A percentile compares a stretch with the other conserved stretches of the same genome.
phyloP scores from a whole-genome alignment of 2,113 vertebrate species.

The Electrona antarctica region DNA sequence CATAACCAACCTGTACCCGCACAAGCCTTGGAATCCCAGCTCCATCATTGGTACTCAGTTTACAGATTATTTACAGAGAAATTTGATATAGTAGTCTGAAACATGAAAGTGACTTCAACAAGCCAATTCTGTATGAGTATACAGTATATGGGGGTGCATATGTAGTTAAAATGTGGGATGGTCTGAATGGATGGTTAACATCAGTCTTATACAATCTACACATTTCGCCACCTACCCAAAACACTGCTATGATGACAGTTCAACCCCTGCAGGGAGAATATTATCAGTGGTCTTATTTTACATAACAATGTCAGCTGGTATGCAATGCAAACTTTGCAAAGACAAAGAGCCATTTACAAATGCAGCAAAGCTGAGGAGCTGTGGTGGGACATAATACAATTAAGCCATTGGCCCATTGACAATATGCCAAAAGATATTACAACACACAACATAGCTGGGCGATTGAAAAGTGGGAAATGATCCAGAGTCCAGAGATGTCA shows the following conservation, averaged over 20 bases:
- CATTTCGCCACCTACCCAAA: too few species aligned
- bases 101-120: slow-evolving; percentile 27
- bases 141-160: too few species aligned
- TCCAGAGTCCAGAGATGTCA: not conserved
- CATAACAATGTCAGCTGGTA: not conserved
- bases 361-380: not conserved
- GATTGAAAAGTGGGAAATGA: not conserved
- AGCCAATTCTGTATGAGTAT: not conserved
- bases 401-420: not conserved
- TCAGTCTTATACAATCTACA: too few species aligned
- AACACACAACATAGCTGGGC: not conserved
- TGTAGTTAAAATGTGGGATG: too few species aligned
- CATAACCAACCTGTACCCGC: slow-evolving; percentile 1
- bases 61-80: slow-evolving; percentile 18
- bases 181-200: too few species aligned
- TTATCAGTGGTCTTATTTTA: not conserved
- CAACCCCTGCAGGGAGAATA: not conserved
- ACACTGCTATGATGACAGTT: too few species aligned
- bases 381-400: not conserved
- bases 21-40: not conserved
- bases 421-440: not conserved
- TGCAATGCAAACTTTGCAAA: too few species aligned
- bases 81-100: slow-evolving; percentile 20
- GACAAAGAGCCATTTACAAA: not conserved
- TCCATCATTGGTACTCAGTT: not conserved